A percentile compares a stretch with the other conserved stretches of the same genome.
These are phyloP conservation scores for Balearica regulorum DNA, from an alignment of 2,797 vertebrate species.

Conservation along the genomic window DNA sequence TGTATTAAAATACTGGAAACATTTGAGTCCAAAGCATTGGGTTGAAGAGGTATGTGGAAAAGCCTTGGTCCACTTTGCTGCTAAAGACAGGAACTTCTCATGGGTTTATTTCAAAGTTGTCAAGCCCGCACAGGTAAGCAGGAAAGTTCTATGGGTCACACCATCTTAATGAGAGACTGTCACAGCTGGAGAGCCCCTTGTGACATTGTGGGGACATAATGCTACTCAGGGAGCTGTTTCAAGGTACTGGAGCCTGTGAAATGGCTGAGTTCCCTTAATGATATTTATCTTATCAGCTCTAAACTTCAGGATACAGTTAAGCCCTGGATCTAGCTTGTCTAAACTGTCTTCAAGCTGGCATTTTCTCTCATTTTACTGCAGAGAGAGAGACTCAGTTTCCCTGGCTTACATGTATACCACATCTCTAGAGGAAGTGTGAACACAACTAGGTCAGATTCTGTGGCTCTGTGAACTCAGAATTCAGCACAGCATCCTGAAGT, in stretches of 20 bases:
- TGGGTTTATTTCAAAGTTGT: background rate
- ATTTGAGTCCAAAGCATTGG: background rate
- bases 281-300: background rate
- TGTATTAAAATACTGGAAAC: background rate
- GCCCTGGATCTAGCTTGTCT: background rate
- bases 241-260: background rate
- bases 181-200: background rate
- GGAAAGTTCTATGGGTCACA: background rate
- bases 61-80: background rate
- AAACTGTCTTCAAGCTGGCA: background rate
- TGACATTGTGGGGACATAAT: background rate
- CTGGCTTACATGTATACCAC: background rate
- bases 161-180: background rate
- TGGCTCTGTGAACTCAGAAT: background rate
- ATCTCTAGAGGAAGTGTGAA: background rate
- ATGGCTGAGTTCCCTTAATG: background rate
- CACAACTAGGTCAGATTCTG: background rate
- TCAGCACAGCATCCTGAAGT: background rate
- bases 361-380: background rate
- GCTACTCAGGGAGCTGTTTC: background rate
- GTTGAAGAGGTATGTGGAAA: background rate
- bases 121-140: background rate
- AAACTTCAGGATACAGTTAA: background rate
- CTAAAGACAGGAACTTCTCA: background rate
- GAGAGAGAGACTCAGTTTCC: background rate